Evolutionary conservation across 2,888 invertebrate genomes (phyloP).

Genomic region (Pachliopta kotzebuea): DNA sequence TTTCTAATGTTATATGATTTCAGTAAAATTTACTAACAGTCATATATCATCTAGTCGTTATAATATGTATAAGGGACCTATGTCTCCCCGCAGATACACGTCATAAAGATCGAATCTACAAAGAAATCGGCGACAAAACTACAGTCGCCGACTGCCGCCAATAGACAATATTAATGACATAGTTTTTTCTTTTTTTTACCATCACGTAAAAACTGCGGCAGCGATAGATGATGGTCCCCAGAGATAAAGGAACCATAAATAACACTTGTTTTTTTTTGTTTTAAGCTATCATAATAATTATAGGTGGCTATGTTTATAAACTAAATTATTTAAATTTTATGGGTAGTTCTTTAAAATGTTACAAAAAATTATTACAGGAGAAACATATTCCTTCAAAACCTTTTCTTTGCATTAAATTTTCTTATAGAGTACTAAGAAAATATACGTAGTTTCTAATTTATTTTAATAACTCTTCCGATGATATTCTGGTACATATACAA

Average conservation of each 20-base stretch:
- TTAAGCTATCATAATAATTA: slow-evolving; percentile 28
- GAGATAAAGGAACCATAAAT: slow-evolving; percentile 70
- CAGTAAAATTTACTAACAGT: not conserved
- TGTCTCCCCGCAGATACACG: slow-evolving; percentile 46
- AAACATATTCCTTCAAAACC: not conserved
- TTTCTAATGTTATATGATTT: not conserved
- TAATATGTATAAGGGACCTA: slow-evolving; percentile 36
- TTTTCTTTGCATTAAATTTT: not conserved
- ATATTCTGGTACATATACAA: not conserved
- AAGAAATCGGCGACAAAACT: slow-evolving; percentile 58
- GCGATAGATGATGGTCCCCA: slow-evolving; percentile 59
- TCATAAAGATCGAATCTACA: slow-evolving; percentile 71
- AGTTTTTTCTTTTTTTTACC: slow-evolving; percentile 55
- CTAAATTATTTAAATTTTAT: slow-evolving; percentile 24
- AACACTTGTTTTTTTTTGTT: slow-evolving; percentile 59
- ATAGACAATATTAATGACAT: slow-evolving; percentile 54
- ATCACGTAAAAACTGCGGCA: slow-evolving; percentile 56
- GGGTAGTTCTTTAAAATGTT: slow-evolving; percentile 21
- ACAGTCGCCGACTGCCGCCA: slow-evolving; percentile 48
- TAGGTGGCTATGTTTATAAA: slow-evolving; percentile 24
- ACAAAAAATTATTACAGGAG: slow-evolving; percentile 8
- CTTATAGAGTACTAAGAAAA: not conserved
- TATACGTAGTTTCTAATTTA: not conserved
- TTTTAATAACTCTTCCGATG: not conserved
- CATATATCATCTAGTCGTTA: not conserved